Conservation (phyloP, 2,888 invertebrate species). For the Acrobasis repandana region DNA sequence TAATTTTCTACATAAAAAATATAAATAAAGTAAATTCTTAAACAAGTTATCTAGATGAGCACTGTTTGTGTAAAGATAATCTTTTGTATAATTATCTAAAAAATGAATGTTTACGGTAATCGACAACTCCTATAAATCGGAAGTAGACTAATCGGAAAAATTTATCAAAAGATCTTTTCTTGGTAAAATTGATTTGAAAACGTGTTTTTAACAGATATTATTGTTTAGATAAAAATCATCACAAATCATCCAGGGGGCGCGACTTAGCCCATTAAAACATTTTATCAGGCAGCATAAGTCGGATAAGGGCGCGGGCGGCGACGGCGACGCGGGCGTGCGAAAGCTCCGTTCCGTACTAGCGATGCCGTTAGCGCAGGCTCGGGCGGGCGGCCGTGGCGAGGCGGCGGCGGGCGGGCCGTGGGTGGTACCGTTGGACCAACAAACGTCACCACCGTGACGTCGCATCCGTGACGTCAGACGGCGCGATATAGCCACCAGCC, state of each 20-base stretch:
- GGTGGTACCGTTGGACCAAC: slow-evolving; percentile 77
- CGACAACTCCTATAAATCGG: no score
- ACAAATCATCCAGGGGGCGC: neutral
- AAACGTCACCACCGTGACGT: slow-evolving; percentile 78
- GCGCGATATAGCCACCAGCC: slow-evolving; percentile 81
- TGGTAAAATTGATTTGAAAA: neutral
- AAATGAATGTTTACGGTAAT: no score
- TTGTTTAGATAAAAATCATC: neutral
- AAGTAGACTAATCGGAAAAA: no score
- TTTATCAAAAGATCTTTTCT: neutral
- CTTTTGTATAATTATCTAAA: no score
- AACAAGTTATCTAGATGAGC: no score
- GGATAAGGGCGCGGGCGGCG: slow-evolving; percentile 40
- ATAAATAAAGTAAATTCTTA: no score
- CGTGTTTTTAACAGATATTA: neutral
- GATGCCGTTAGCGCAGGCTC: slow-evolving; percentile 82
- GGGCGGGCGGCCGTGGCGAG: slow-evolving; percentile 72
- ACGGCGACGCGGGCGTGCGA: slow-evolving; percentile 62
- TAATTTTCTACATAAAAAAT: no score
- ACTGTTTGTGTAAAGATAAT: no score
- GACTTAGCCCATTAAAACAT: slow-evolving; percentile 27
- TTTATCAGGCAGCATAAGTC: slow-evolving; percentile 38
- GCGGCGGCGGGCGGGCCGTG: slow-evolving; percentile 77
- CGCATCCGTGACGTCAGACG: slow-evolving; percentile 76
- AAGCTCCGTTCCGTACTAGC: slow-evolving; percentile 76